Evolutionary conservation across 1,140 invertebrate species (phyloP).

Genomic region (Idris sp.): DNA sequence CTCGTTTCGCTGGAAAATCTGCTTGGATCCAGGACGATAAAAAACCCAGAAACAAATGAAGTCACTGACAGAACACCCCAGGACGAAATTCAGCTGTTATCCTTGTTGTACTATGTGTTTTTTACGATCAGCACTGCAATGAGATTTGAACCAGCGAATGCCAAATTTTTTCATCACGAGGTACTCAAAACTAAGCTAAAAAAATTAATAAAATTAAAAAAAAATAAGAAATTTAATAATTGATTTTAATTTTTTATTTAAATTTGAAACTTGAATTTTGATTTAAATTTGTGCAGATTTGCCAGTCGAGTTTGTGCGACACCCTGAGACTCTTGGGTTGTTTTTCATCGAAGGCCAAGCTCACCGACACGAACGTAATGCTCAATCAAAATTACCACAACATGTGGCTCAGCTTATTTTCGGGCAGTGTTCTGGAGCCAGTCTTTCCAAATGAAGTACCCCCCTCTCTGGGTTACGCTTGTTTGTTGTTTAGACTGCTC

Average conservation of each 20-base stretch:
- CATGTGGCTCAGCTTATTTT: conserved; percentile 81
- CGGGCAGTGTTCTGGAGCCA: conserved; percentile 84
- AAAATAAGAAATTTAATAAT: neutral
- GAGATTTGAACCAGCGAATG: conserved; percentile 99
- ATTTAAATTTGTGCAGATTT: too few species aligned
- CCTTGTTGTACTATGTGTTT: conserved; percentile 92
- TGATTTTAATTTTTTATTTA: conserved; percentile 64
- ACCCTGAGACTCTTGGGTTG: conserved; percentile 94
- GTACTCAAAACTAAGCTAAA: too few species aligned
- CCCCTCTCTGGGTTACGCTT: conserved; percentile 84
- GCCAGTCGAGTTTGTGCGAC: conserved; percentile 94
- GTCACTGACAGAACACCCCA: conserved; percentile 67
- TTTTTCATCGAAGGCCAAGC: conserved; percentile 84
- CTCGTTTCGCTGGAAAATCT: conserved; percentile 95
- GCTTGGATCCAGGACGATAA: conserved; percentile 77
- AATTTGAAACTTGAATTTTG: conserved; percentile 94
- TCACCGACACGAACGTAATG: conserved; percentile 75
- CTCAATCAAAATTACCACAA: conserved; percentile 75
- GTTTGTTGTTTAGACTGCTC: conserved; percentile 88
- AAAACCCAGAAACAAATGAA: conserved; percentile 72
- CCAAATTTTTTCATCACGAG: conserved; percentile 98
- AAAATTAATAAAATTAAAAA: too few species aligned
- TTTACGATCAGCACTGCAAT: conserved; percentile 97
- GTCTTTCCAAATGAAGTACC: conserved; percentile 83
- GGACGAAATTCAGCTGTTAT: conserved; percentile 80